phyloP scores from a whole-genome alignment of 2,888 invertebrate species.

The Uloborus plumipes region DNA sequence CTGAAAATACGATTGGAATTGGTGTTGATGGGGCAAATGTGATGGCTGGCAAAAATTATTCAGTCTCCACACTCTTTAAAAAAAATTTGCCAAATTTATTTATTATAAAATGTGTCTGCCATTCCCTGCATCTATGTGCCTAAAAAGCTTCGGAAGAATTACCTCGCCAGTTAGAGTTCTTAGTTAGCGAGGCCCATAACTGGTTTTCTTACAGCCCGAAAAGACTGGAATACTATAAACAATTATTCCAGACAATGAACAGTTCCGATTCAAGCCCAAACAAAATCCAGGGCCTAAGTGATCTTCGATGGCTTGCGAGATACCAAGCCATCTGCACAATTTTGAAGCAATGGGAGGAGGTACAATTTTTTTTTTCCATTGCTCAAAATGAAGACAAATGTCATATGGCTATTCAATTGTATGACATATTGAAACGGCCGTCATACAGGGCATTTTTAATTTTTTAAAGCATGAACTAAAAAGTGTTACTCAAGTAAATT shows the following conservation, averaged over 20 bases:
- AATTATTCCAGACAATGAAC: not conserved
- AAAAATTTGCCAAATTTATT: not conserved
- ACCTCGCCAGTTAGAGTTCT: not conserved
- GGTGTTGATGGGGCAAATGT: not conserved
- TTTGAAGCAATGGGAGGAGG: not conserved
- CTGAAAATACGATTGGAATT: not conserved
- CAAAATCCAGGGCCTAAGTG: not conserved
- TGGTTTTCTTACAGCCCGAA: constrained; percentile 6
- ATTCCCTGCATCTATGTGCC: not conserved
- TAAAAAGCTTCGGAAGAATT: not conserved
- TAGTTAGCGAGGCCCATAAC: not conserved
- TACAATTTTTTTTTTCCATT: not conserved
- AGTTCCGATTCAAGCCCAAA: not conserved
- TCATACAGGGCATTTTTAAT: not conserved
- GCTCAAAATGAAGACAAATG: not conserved
- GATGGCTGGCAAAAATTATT: not conserved
- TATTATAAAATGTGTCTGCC: not conserved
- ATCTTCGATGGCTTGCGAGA: not conserved
- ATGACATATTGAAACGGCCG: not conserved
- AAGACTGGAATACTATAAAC: not conserved
- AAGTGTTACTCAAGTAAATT: not conserved
- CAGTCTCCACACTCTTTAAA: not conserved
- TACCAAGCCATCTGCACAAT: not conserved
- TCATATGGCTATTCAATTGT: not conserved
- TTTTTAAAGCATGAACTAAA: not conserved